Percentiles rank a stretch among this genome's conserved stretches.
Conservation (phyloP, 1,140 invertebrate species). For the Harpegnathos saltator region DNA sequence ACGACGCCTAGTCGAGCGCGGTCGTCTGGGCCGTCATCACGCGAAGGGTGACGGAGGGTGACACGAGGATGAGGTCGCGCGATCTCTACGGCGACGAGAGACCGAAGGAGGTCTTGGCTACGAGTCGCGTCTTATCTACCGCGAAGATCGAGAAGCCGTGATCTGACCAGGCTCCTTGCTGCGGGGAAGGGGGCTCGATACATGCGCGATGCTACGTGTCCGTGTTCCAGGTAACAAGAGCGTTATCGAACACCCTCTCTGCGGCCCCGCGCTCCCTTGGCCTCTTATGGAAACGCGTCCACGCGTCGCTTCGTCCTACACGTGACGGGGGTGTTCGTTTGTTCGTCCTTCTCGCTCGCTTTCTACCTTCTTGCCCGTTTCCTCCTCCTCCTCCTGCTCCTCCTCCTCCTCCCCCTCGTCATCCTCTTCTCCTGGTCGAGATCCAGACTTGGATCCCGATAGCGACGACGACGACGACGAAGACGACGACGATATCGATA, state of each 20-base stretch:
- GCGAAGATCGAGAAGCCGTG: constrained; percentile 65
- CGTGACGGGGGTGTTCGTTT: constrained; percentile 68
- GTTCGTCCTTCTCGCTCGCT: constrained; percentile 34
- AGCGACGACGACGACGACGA: constrained; percentile 61
- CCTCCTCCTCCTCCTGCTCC: constrained; percentile 47
- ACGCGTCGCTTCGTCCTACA: constrained; percentile 75
- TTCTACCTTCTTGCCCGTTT: constrained; percentile 33
- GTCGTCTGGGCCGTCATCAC: constrained; percentile 10
- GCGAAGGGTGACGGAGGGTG: constrained; percentile 22
- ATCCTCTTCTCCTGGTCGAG: constrained; percentile 49
- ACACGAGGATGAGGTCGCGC: background rate
- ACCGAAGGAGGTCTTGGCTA: constrained; percentile 61
- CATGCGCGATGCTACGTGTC: constrained; percentile 75
- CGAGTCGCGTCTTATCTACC: constrained; percentile 70
- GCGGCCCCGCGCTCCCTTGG: constrained; percentile 64
- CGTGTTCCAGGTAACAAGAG: constrained; percentile 72
- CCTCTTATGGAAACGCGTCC: constrained; percentile 77
- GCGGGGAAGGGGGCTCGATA: constrained; percentile 66
- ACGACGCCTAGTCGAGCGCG: constrained; percentile 2
- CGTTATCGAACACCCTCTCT: constrained; percentile 77
- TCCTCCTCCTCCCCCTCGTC: constrained; percentile 23
- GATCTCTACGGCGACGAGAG: constrained; percentile 45
- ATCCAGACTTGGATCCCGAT: constrained; percentile 64
- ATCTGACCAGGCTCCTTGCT: constrained; percentile 66
- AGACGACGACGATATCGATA: constrained; percentile 75